A percentile compares a stretch with the other conserved stretches of the same genome.
phyloP scores from a whole-genome alignment of 1,140 invertebrate genomes.

The Wiebesia pumilae region DNA sequence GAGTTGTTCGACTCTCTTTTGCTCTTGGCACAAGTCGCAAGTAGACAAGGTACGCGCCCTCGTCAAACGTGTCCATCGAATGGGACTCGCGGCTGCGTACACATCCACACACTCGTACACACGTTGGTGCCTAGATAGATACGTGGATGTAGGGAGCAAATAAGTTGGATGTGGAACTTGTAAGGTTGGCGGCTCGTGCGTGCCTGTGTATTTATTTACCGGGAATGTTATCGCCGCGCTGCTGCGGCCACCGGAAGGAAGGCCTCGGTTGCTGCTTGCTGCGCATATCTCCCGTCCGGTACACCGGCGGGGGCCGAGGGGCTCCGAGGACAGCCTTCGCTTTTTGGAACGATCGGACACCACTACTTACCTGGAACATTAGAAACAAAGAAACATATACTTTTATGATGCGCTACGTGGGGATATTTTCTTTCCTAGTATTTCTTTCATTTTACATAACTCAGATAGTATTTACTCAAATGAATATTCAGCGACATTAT shows the following conservation, averaged over 20 bases:
- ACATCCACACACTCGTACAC: not conserved
- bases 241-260: constrained; percentile 75
- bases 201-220: constrained; percentile 65
- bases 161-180: not conserved
- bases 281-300: constrained; percentile 73
- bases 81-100: not conserved
- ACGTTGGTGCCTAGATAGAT: not conserved
- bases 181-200: not conserved
- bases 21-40: not conserved
- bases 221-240: constrained; percentile 74
- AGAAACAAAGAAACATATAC: not conserved
- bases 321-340: constrained; percentile 51
- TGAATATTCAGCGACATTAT: too few species aligned
- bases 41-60: not conserved
- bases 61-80: not conserved
- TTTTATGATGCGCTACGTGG: not conserved
- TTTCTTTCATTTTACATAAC: too few species aligned
- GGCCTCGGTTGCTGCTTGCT: constrained; percentile 76
- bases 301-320: constrained; percentile 62
- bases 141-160: not conserved
- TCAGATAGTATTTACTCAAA: too few species aligned
- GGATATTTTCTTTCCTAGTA: too few species aligned
- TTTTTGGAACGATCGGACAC: constrained; percentile 71
- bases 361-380: constrained; percentile 74
- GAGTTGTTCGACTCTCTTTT: too few species aligned